Base-by-base conservation (phyloP, 2,113 vertebrate genomes). In the Sinocyclocheilus grahami region DNA sequence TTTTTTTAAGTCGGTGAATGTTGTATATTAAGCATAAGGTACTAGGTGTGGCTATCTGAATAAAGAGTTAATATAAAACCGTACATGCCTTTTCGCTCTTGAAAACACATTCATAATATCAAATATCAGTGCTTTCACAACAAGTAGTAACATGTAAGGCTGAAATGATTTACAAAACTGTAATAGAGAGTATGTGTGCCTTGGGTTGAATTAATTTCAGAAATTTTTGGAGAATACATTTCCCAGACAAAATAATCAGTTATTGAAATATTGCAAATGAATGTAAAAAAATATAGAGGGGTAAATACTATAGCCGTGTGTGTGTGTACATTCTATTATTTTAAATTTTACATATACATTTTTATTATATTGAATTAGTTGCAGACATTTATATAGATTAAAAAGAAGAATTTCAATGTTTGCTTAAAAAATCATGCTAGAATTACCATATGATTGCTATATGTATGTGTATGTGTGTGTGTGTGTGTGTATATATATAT, bases 1-100 rank as follows among this genome's bases (percentile, higher is more conserved):
- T 58, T 20, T 88, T 92, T 89, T 90, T 86, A 85, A 89, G 81
- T 89, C 85, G 93, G 88, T 93, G 90, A 92, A 93, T 87, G 80
- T 79, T 77, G 82, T 83, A 89, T 87, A 81, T 88, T 89, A 86
- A 84, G 84, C 67, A 86, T 89, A 93, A 87, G 89, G 91, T 92
- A 90, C 92, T 91, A 91, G 93, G 92, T 93, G 90, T 93, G 94
- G 92, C 93, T 95, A 92, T 93, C 86, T 93, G 90, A 95, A 94
- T 95, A 95, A 95, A 89, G 79, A 87, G 67, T 86, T 87, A 86
- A 87, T 86, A 89, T 86, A 83, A 87, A 86, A 80, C 42, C 6
- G 18, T 20, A 33, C 18, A 33, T 0, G 11, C 30, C 33, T 24
- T 30, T 46, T 69, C 16, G 24, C 24, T 78, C 58, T 27, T 48